Base-by-base conservation (phyloP, 2,113 vertebrate species). In the Neoarius graeffei region DNA sequence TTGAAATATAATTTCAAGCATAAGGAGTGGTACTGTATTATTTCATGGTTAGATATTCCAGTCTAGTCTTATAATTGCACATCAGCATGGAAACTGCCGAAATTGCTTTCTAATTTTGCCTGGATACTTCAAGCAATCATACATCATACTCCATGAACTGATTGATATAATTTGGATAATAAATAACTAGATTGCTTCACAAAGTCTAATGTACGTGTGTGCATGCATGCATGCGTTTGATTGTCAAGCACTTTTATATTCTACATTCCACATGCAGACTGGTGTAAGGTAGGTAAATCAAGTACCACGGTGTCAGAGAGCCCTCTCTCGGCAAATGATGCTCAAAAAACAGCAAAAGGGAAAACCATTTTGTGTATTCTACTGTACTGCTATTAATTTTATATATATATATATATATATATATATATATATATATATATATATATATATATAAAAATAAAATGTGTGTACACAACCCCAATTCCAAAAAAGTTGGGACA, bases 1-100 rank as follows among this genome's bases (percentile, higher is more conserved):
- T 8, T 86, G 73, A 88, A 83, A 85, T 62, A 90, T 56, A 30
- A 59, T 67, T 73, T 57, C n/a, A 17, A 77, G 59, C 66, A 50
- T 77, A 83, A 52, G 57, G 35, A 84, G 56, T 57, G 50, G 71
- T 52, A 74, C 27, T 73, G 17, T 74, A 27, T 76, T 66, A 83
- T 83, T 81, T 35, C 1, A 2, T 20, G 79, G 79, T 35, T 81
- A 19, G 27, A 59, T 81, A 35, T 35, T 81, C 54, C 27, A 35
- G 27, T 57, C 57, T 30, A 30, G 77, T 9, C n/a, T 57, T 57
- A 80, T 52, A 56, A 80, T 56, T 80, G 54, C n/a, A 81, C 56
- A 81, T 59, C 15, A 20, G n/a, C 35, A 9, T 81, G 54, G n/a
- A 81, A 81, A 81, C 52, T 81, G 77, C 54, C 59, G 54, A 81